These are phyloP conservation scores for Coracias cyanogaster DNA, from an alignment of 2,797 vertebrate species.

Conservation along the genomic window DNA sequence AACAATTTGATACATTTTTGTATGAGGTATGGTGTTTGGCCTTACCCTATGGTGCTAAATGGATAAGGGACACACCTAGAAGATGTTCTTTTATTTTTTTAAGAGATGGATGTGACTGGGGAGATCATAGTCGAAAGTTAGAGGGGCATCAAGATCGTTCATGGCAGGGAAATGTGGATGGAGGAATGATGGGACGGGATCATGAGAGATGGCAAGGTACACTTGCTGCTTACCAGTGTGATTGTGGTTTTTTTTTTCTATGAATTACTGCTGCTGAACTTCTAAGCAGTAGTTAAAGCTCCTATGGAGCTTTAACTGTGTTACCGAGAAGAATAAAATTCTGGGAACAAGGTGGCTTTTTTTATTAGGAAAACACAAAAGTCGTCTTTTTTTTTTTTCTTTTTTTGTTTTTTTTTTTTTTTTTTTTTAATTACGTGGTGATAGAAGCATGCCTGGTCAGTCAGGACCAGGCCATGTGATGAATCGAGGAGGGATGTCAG, in stretches of 20 bases:
- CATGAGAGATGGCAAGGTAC: slow-evolving; percentile 79
- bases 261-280: slow-evolving; percentile 29
- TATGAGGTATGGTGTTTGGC: neutral
- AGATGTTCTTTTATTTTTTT: slow-evolving; percentile 60
- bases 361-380: neutral
- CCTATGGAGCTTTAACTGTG: neutral
- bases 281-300: neutral
- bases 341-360: neutral
- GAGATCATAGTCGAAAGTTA: slow-evolving; percentile 87
- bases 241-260: slow-evolving; percentile 31
- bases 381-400: neutral
- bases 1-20: neutral
- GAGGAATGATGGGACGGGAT: slow-evolving; percentile 70
- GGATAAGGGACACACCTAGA: slow-evolving; percentile 30
- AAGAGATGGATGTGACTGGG: slow-evolving; percentile 90
- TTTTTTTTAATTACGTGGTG: slow-evolving; percentile 78
- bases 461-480: slow-evolving; percentile 85
- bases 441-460: slow-evolving; percentile 80
- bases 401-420: too few species aligned
- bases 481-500: slow-evolving; percentile 86
- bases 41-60: slow-evolving; percentile 11
- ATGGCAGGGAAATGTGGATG: slow-evolving; percentile 73
- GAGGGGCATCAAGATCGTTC: slow-evolving; percentile 83
- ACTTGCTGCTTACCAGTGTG: slow-evolving; percentile 63
- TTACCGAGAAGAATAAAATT: slow-evolving; percentile 9